Percentiles rank a stretch among this genome's conserved stretches.
phyloP scores from a whole-genome alignment of 1,140 invertebrate species.

The Belonocnema kinseyi region DNA sequence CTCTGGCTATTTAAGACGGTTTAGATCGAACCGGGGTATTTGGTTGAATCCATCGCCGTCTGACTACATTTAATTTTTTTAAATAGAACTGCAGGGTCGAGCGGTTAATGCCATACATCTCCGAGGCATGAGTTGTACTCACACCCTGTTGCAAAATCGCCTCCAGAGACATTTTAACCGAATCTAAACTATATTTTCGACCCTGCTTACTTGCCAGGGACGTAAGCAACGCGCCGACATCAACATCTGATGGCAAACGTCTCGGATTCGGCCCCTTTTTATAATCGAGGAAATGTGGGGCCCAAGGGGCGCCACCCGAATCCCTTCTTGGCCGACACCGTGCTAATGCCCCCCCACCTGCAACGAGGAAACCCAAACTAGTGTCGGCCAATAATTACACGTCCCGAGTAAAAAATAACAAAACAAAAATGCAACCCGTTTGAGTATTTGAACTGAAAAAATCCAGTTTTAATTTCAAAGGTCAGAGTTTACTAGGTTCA shows the following conservation, averaged over 20 bases:
- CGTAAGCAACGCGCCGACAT: constrained; percentile 71
- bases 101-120: constrained; percentile 77
- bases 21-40: constrained; percentile 23
- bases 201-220: constrained; percentile 73
- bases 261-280: constrained; percentile 65
- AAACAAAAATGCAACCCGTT: constrained; percentile 41
- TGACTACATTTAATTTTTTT: constrained; percentile 77
- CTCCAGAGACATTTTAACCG: constrained; percentile 75
- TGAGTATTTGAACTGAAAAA: too few relatives aligned
- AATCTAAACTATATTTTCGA: constrained; percentile 76
- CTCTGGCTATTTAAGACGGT: not conserved
- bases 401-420: constrained; percentile 57
- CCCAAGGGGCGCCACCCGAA: constrained; percentile 60
- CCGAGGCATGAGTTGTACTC: constrained; percentile 76
- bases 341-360: constrained; percentile 72
- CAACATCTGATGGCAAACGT: constrained; percentile 64
- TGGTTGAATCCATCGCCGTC: constrained; percentile 61
- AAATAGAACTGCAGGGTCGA: constrained; percentile 78
- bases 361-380: constrained; percentile 75
- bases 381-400: constrained; percentile 64
- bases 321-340: constrained; percentile 66
- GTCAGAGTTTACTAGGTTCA: too few relatives aligned
- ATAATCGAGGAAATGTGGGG: constrained; percentile 71
- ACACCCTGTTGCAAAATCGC: constrained; percentile 76
- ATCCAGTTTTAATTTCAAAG: too few relatives aligned